phyloP scores from a whole-genome alignment of 2,113 vertebrate genomes.

The Carettochelys insculpta region DNA sequence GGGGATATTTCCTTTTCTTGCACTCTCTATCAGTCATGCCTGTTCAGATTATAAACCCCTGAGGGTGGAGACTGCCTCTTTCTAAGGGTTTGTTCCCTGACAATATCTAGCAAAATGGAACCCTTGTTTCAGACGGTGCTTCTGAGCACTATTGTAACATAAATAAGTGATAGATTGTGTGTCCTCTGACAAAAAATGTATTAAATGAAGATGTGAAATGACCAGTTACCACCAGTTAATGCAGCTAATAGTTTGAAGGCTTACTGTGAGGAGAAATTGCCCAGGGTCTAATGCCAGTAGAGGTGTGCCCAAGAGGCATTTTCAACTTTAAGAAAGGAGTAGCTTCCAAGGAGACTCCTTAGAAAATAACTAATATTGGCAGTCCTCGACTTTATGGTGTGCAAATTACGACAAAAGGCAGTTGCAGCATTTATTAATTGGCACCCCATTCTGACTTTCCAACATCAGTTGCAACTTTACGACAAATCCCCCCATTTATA shows the following conservation, averaged over 20 bases:
- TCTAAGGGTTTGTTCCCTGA: not conserved
- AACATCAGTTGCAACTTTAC: too few relatives aligned
- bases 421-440: too few relatives aligned
- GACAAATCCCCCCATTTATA: too few relatives aligned
- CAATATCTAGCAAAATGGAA: not conserved
- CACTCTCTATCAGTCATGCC: not conserved
- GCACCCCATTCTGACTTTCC: too few relatives aligned
- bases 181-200: not conserved
- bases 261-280: not conserved
- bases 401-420: too few relatives aligned
- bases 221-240: slow-evolving; percentile 25
- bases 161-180: not conserved
- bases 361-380: not conserved
- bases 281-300: not conserved
- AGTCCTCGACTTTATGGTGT: too few relatives aligned
- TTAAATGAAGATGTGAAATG: not conserved
- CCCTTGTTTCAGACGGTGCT: not conserved
- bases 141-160: not conserved
- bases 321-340: not conserved
- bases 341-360: not conserved
- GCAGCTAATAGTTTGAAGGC: slow-evolving; percentile 7
- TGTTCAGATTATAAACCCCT: not conserved
- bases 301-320: not conserved
- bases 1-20: not conserved
- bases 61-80: not conserved